Conservation (phyloP, 2,113 vertebrate species). For the Cinclus mexicanus region DNA sequence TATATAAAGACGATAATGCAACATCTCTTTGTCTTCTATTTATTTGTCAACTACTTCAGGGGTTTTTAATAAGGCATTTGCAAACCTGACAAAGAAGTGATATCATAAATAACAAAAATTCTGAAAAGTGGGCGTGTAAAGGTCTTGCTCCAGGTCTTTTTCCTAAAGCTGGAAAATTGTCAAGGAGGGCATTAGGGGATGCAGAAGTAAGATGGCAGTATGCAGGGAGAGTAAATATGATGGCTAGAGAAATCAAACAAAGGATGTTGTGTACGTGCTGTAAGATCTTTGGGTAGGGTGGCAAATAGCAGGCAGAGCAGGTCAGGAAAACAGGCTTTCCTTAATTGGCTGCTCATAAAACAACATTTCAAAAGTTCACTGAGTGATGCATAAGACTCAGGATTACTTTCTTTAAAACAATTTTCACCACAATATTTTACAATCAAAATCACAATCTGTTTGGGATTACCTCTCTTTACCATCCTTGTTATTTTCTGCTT, state of each 20-base stretch:
- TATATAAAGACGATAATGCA: not conserved
- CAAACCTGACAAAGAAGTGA: not conserved
- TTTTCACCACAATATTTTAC: not conserved
- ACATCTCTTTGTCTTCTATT: not conserved
- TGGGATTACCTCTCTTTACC: not conserved
- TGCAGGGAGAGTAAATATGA: not conserved
- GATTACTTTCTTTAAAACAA: not conserved
- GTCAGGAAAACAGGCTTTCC: not conserved
- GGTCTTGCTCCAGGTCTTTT: not conserved
- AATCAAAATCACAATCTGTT: not conserved
- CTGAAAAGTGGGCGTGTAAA: not conserved
- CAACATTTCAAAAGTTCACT: not conserved
- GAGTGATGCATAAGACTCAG: not conserved
- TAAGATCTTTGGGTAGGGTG: not conserved
- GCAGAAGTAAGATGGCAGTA: not conserved
- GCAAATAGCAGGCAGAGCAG: not conserved
- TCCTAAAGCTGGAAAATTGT: not conserved
- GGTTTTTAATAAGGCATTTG: not conserved
- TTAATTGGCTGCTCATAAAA: not conserved
- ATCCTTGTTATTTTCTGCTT: not conserved
- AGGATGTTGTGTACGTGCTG: not conserved
- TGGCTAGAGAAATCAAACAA: not conserved
- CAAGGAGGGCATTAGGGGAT: not conserved
- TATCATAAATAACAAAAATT: not conserved
- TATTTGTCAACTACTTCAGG: not conserved